Base-by-base conservation (phyloP, 2,797 vertebrate species). In the Spea hammondii region DNA sequence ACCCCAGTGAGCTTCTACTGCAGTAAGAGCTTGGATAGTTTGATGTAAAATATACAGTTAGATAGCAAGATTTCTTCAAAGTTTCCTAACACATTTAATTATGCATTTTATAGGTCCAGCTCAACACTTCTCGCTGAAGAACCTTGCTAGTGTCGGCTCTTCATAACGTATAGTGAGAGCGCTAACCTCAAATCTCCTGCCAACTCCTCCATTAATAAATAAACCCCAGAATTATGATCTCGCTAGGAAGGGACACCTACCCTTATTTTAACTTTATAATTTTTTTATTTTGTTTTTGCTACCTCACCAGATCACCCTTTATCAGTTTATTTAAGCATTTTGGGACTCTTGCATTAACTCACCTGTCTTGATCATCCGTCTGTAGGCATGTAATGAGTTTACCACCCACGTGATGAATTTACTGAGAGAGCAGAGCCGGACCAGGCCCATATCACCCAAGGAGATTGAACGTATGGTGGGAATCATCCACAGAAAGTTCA, bases 401-500 rank as follows among this genome's bases (percentile, higher is more conserved):
- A 99, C 97, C 78, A 99, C 96, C 82, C 97, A 99, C 0, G 97
- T 99, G 89, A 99, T 99, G 97, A 99, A 99, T 89, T 94, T 99
- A 79, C 89, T 99, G 88, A 90, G 97, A 5, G 97, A 99, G 87
- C 97, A 99, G 90, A 96, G 95, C 54, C 93, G 97, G 86, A 99
- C 97, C 10, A 91, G 97, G 69, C 97, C 97, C 62, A 98, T 99
- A 88, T 98, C 97, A 0, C 97, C 97, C 0, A 99, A 99, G 89
- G 97, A 99, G 93, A 99, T 99, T 1, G 97, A 99, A 86, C 92
- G 97, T 60, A 99, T 99, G 97, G 97, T 99, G 85, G 93, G 92
- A 90, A 98, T 99, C 91, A 99, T 99, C 91, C 97, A 99, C 89
- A 96, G 97, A 92, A 99, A 99, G 91, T 99, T 99, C 94, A 98